Evolutionary conservation across 1,140 invertebrate species (phyloP).

Genomic region (Drosophila suzukii): DNA sequence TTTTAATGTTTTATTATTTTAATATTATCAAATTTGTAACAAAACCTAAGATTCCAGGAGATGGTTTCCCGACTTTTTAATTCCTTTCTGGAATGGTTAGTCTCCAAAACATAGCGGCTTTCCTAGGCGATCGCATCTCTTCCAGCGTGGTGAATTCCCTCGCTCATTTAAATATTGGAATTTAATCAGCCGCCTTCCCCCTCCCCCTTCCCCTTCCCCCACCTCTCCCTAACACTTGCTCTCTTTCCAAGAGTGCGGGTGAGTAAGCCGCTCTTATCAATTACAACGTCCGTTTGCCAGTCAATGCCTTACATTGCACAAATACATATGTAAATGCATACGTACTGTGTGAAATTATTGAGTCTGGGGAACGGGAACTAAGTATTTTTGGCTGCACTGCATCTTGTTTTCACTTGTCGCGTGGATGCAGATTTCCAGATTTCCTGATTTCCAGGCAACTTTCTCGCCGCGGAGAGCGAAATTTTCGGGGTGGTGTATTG

Average conservation of each 20-base stretch:
- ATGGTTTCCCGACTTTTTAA: not conserved
- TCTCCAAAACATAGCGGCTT: not conserved
- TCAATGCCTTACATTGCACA: slow-evolving; percentile 34
- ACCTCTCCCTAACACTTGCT: not conserved
- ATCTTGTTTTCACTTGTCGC: slow-evolving; percentile 60
- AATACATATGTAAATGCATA: not conserved
- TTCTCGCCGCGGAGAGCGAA: slow-evolving; percentile 48
- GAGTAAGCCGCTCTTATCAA: slow-evolving; percentile 45
- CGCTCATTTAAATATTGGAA: slow-evolving; percentile 34
- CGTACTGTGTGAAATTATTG: not conserved
- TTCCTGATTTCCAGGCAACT: slow-evolving; percentile 51
- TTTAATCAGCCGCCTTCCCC: slow-evolving; percentile 25
- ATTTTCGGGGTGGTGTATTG: slow-evolving; percentile 9
- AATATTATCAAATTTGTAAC: not conserved
- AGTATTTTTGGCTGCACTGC: slow-evolving; percentile 52
- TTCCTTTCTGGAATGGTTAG: not conserved
- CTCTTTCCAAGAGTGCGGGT: slow-evolving; percentile 22
- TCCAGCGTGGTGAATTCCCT: not conserved
- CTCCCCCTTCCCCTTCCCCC: not conserved
- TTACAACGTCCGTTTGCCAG: slow-evolving; percentile 34
- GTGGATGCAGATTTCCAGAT: slow-evolving; percentile 48
- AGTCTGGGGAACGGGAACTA: slow-evolving; percentile 14
- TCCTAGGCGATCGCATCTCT: slow-evolving; percentile 2
- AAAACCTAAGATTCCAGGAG: not conserved
- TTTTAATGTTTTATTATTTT: too few relatives aligned